Conservation (phyloP, 1,140 invertebrate species). For the Lepidotrigona ventralis region DNA sequence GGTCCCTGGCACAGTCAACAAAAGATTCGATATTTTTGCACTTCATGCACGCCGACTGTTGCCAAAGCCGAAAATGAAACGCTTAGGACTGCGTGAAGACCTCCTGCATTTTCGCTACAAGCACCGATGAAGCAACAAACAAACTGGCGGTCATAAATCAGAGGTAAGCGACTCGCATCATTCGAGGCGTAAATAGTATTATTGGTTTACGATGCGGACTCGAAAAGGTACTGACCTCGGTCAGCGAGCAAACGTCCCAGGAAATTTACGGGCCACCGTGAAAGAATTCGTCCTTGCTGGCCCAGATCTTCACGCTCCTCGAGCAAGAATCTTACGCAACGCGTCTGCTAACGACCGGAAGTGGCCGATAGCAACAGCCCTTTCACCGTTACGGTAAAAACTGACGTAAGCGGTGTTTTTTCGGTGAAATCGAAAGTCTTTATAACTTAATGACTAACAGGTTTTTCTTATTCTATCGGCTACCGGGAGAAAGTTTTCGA, state of each 20-base stretch:
- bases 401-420: neutral
- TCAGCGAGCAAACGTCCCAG: slow-evolving; percentile 15
- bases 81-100: neutral
- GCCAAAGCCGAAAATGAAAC: neutral
- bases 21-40: no score
- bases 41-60: neutral
- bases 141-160: slow-evolving; percentile 70
- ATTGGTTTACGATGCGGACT: slow-evolving; percentile 71
- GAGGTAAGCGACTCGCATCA: slow-evolving; percentile 70
- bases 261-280: slow-evolving; percentile 38
- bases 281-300: slow-evolving; percentile 46
- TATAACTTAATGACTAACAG: neutral
- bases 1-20: no score
- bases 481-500: neutral
- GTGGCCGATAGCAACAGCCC: neutral
- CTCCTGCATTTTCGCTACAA: slow-evolving; percentile 69
- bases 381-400: neutral
- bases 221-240: slow-evolving; percentile 41
- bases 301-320: slow-evolving; percentile 15
- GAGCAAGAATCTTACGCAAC: slow-evolving; percentile 13
- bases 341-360: slow-evolving; percentile 29
- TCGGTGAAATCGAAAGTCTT: neutral
- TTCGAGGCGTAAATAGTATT: slow-evolving; percentile 77
- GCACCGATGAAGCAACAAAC: slow-evolving; percentile 43
- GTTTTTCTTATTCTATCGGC: neutral